Evolutionary conservation across 1,140 invertebrate species (phyloP), one percentile per base, ranked within the genome.

Genomic region (Centruroides vittatus): DNA sequence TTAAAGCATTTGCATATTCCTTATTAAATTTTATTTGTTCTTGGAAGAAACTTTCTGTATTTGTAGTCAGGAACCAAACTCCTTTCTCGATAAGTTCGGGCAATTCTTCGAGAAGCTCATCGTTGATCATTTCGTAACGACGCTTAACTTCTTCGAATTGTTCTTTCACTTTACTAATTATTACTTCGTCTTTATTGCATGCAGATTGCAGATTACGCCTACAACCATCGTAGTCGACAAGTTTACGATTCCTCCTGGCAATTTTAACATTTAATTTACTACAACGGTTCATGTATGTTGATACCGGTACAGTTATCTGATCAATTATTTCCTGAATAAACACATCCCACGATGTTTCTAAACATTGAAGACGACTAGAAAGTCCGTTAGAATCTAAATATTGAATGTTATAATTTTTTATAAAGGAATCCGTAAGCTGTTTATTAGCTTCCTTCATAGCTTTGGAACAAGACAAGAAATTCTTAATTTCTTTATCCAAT

Each of bases 401-500:
- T 64, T 92, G 86, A 68, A 84, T 85, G 75, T 97, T 93, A 75
- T 96, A 97, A 57, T 91, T 84, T 72, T 97, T 93, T 67, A 83
- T 83, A 65, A 98, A 80, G 11, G 89, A 88, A 70, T 94, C 89
- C 82, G 93, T 87, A 54, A 97, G 80, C 11, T 86, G 82, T 75
- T 94, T 94, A 66, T 88, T 93, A 41, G 93, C 92, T 65, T 82
- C 81, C 75, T 95, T 89, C 67, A 90, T 85, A 64, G 90, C 93
- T 96, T 76, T 52, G 80, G 77, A 57, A 62, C 41, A 41, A 5
- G 41, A 6, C 41, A 41, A 6, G 41, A 41, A 98, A 78, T 93
- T 94, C 73, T 90, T 93, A 73, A 98, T 88, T 78, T 96, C 93
- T 77, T 96, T 98, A 76, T 97, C 92, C 69, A 97, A 79, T 76